Evolutionary conservation across 2,888 invertebrate species (phyloP), one percentile per base, ranked within the genome.

Genomic region (Xylota segnis): DNA sequence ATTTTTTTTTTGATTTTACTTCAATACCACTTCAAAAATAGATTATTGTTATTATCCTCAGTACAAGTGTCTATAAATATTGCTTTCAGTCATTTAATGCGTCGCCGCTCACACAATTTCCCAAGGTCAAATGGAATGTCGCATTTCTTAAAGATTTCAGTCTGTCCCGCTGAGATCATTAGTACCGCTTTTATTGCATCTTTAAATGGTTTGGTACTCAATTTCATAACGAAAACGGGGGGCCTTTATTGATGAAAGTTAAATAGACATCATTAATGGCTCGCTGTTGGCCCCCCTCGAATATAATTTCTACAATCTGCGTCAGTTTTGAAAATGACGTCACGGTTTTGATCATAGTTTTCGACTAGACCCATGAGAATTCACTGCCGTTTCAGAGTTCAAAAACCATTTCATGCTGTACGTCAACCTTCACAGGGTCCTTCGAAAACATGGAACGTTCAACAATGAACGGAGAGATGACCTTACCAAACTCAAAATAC

Each of bases 71-170:
- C n/a, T 18, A 45, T 16, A 18, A 18, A 45, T 18, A 18, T n/a
- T 32, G 10, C 10, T 52, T 54, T 54, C 27, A n/a, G 54, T n/a
- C 5, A 7, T 4, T 27, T 54, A 50, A 47, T 45, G 34, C 65
- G 65, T 65, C 65, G 65, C 65, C n/a, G 18, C 29, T 34, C 63
- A 32, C 7, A 10, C 1, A 29, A 14, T 34, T 14, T 34, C 34
- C 7, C 16, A 65, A 65, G 65, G 65, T 34, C 47, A 34, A n/a
- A 47, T 34, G 47, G 32, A 65, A 65, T 50, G 65, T 65, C 65
- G 65, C 65, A 65, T 47, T 65, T 65, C n/a, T 50, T 16, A 47
- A 14, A 14, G 1, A 50, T 16, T 50, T 50, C 34, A 10, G 6
- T 2, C 7, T 32, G 9, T 34, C 34, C 34, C 34, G 10, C 34